Percentiles rank a stretch among this genome's conserved stretches.
phyloP scores from a whole-genome alignment of 2,797 vertebrate genomes.

The Etheostoma nigrum region DNA sequence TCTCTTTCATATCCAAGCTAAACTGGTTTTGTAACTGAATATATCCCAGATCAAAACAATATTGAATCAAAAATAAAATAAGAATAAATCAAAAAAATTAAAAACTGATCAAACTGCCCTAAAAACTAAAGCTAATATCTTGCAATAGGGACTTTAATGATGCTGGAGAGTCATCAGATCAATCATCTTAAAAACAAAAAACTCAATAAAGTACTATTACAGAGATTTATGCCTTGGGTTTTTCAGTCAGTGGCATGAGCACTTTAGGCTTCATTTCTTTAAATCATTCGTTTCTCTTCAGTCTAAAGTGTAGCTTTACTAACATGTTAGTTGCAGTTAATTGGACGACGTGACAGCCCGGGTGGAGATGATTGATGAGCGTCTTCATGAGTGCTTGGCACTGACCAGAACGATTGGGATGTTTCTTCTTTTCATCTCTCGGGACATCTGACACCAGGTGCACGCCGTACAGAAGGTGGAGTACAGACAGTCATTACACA shows the following conservation, averaged over 20 bases:
- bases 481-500: conserved; percentile 76
- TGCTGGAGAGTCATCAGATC: no score
- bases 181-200: neutral
- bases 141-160: no score
- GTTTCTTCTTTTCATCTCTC: conserved; percentile 76
- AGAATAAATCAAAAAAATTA: no score
- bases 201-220: neutral
- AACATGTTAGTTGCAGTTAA: neutral
- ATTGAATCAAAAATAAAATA: no score
- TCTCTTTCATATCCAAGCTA: no score
- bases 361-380: neutral
- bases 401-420: conserved; percentile 71
- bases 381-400: conserved; percentile 47
- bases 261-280: neutral
- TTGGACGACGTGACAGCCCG: neutral
- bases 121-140: no score
- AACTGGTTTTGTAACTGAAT: no score
- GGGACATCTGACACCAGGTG: conserved; percentile 85
- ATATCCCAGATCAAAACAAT: no score
- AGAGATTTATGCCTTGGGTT: neutral
- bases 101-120: no score
- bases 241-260: neutral
- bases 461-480: conserved; percentile 71
- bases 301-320: neutral
- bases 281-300: neutral